Conservation (phyloP, 1,140 invertebrate genomes). For the Physella acuta region DNA sequence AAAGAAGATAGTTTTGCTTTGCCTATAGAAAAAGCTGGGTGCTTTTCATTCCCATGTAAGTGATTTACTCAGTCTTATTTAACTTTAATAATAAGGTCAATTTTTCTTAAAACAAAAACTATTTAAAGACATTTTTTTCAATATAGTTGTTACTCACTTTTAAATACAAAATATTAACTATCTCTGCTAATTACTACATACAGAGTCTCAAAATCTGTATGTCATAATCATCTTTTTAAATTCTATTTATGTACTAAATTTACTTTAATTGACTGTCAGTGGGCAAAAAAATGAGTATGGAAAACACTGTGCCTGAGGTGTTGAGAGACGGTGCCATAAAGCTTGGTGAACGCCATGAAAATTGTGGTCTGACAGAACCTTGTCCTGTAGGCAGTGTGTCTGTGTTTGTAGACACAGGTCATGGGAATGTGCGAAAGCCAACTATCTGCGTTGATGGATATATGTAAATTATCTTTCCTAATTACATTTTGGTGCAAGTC, state of each 20-base stretch:
- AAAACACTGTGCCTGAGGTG: slow-evolving; percentile 34
- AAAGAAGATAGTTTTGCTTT: slow-evolving; percentile 38
- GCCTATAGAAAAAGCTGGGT: slow-evolving; percentile 45
- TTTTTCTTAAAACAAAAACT: too few species aligned
- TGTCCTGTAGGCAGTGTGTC: slow-evolving; percentile 59
- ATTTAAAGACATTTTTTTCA: too few species aligned
- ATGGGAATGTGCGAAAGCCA: slow-evolving; percentile 59
- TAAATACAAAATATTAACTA: too few species aligned
- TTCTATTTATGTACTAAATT: too few species aligned
- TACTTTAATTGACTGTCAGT: too few species aligned
- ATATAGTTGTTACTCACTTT: too few species aligned
- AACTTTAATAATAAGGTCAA: too few species aligned
- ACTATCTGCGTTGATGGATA: slow-evolving; percentile 63
- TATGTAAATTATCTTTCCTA: slow-evolving; percentile 62
- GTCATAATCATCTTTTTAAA: too few species aligned
- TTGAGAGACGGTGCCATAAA: slow-evolving; percentile 31
- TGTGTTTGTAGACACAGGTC: slow-evolving; percentile 62
- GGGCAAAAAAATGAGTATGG: slow-evolving; percentile 33
- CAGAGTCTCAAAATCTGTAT: too few species aligned
- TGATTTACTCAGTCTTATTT: slow-evolving; percentile 8
- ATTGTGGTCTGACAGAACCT: slow-evolving; percentile 59
- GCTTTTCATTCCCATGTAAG: slow-evolving; percentile 48
- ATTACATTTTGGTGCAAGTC: too few species aligned
- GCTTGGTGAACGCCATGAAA: slow-evolving; percentile 50
- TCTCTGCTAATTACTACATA: too few species aligned